Conservation (phyloP, 1,140 invertebrate genomes). For the Dryas iulia region DNA sequence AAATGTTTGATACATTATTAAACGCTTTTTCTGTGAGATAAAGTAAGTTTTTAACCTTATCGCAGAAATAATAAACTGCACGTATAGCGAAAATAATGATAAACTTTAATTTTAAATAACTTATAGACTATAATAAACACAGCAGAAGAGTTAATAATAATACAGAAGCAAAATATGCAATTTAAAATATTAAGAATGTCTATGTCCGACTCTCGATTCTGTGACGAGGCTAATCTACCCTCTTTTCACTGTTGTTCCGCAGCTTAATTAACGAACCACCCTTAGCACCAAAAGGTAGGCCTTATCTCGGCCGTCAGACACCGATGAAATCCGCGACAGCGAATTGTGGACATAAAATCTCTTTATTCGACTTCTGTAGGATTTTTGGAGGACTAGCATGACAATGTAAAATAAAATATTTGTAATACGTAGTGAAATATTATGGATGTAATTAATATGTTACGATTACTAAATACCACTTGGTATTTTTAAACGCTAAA, state of each 20-base stretch:
- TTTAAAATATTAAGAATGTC: neutral
- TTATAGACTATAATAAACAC: no score
- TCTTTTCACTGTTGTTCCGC: slow-evolving; percentile 35
- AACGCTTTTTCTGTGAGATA: no score
- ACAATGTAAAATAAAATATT: neutral
- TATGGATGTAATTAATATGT: neutral
- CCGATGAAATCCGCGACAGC: slow-evolving; percentile 32
- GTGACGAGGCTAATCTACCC: slow-evolving; percentile 34
- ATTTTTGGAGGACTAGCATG: neutral
- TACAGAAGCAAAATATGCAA: neutral
- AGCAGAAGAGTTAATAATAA: neutral
- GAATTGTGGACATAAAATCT: slow-evolving; percentile 36
- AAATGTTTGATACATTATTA: no score
- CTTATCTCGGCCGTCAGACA: slow-evolving; percentile 34
- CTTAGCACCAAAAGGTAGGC: slow-evolving; percentile 33
- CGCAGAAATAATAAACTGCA: no score
- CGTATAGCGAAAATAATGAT: no score
- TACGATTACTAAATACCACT: no score
- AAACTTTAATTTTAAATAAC: no score
- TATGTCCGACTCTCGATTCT: slow-evolving; percentile 22
- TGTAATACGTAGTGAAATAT: neutral
- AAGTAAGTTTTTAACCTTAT: no score
- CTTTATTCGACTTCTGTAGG: slow-evolving; percentile 24
- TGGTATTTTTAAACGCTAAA: no score
- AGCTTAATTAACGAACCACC: slow-evolving; percentile 37